Conservation (phyloP, 2,797 vertebrate genomes). For the Stomatorhinus walkeri region DNA sequence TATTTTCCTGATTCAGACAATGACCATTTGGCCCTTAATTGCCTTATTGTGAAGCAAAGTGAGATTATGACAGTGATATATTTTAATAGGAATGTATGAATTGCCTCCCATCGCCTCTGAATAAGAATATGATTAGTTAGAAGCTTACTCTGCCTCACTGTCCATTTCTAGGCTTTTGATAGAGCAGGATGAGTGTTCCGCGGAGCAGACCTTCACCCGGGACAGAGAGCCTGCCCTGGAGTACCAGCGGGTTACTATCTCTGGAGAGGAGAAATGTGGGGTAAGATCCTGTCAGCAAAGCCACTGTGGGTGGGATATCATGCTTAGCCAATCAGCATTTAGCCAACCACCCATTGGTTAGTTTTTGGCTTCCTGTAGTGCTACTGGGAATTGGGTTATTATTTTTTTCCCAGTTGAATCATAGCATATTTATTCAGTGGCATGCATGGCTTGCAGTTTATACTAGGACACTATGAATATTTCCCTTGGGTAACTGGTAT, state of each 20-base stretch:
- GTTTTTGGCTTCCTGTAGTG: background rate
- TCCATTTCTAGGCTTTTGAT: constrained; percentile 52
- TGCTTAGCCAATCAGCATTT: background rate
- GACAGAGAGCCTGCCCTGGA: constrained; percentile 66
- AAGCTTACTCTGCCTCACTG: background rate
- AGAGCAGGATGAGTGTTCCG: constrained; percentile 63
- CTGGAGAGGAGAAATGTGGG: constrained; percentile 92
- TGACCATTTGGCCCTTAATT: background rate
- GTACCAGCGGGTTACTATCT: constrained; percentile 86
- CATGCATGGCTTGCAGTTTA: background rate
- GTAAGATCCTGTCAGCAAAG: constrained; percentile 53
- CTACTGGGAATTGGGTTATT: background rate
- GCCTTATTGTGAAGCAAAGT: background rate
- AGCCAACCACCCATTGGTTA: background rate
- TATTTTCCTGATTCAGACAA: background rate
- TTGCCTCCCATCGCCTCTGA: background rate
- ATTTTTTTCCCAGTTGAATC: background rate
- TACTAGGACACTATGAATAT: background rate
- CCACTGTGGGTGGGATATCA: background rate
- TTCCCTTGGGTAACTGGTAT: background rate
- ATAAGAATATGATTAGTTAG: background rate
- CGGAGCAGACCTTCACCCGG: constrained; percentile 58
- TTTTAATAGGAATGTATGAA: background rate
- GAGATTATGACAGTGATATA: background rate
- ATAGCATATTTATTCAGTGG: background rate